Evolutionary conservation across 2,888 invertebrate genomes (phyloP).

Genomic region (Aspidiotus rigidus): DNA sequence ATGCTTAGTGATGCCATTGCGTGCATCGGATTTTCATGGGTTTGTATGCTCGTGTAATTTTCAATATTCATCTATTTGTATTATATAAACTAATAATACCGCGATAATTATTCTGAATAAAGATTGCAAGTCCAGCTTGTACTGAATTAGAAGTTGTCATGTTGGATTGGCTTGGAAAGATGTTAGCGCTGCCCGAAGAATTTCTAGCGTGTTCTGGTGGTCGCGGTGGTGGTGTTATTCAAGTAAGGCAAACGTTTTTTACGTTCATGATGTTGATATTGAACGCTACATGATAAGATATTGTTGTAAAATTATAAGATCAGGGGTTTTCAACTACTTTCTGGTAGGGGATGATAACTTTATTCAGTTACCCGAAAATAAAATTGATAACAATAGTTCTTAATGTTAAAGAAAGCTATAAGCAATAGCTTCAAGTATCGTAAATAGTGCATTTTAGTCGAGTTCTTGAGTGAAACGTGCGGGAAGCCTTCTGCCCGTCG

Average conservation of each 20-base stretch:
- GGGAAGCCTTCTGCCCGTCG: no score
- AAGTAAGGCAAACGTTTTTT: conserved; percentile 41
- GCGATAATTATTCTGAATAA: not conserved
- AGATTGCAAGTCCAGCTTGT: conserved; percentile 91
- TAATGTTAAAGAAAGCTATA: no score
- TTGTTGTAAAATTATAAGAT: no score
- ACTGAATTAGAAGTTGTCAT: conserved; percentile 91
- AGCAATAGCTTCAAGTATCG: no score
- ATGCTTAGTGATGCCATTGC: conserved; percentile 91
- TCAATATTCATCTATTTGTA: not conserved
- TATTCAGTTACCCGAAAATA: no score
- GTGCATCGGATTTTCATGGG: conserved; percentile 95
- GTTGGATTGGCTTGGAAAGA: conserved; percentile 92
- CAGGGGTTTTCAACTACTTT: no score
- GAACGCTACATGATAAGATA: no score
- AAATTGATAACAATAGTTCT: no score
- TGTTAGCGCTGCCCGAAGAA: conserved; percentile 73
- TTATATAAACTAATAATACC: not conserved
- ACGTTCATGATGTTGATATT: no score
- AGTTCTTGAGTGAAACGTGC: no score
- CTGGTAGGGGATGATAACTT: no score
- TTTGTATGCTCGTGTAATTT: conserved; percentile 45
- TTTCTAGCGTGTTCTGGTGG: conserved; percentile 73
- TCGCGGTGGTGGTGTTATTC: conserved; percentile 76
- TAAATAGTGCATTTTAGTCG: no score